phyloP scores from a whole-genome alignment of 2,797 vertebrate species.

The Brachymystax lenok region DNA sequence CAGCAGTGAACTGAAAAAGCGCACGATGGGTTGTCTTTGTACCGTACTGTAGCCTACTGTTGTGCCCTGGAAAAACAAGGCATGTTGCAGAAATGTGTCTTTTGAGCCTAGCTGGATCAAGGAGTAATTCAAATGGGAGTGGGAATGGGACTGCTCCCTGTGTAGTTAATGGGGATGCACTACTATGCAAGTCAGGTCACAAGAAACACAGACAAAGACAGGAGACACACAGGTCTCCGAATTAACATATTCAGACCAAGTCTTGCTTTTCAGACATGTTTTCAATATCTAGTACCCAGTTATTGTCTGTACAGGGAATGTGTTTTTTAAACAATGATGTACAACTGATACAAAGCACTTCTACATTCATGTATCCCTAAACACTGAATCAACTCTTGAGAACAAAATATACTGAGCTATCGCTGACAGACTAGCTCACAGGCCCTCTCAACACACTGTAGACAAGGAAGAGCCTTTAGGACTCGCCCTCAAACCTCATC shows the following conservation, averaged over 20 bases:
- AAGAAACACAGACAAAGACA: background rate
- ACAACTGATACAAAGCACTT: background rate
- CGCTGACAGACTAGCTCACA: background rate
- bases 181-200: background rate
- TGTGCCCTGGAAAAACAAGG: background rate
- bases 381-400: background rate
- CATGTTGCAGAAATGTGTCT: background rate
- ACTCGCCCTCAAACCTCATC: background rate
- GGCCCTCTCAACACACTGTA: background rate
- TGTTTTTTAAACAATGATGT: slow-evolving; percentile 53
- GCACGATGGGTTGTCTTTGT: background rate
- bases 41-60: background rate
- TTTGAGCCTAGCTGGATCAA: background rate
- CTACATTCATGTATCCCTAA: background rate
- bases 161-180: background rate
- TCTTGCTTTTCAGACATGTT: slow-evolving; percentile 5
- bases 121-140: background rate
- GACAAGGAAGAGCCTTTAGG: background rate
- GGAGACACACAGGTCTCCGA: background rate
- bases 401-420: background rate
- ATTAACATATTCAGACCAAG: background rate
- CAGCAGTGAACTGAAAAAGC: slow-evolving; percentile 34
- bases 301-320: slow-evolving; percentile 45
- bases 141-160: background rate
- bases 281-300: slow-evolving; percentile 37